phyloP scores from a whole-genome alignment of 2,888 invertebrate genomes.

The Xanthorhoe designata region DNA sequence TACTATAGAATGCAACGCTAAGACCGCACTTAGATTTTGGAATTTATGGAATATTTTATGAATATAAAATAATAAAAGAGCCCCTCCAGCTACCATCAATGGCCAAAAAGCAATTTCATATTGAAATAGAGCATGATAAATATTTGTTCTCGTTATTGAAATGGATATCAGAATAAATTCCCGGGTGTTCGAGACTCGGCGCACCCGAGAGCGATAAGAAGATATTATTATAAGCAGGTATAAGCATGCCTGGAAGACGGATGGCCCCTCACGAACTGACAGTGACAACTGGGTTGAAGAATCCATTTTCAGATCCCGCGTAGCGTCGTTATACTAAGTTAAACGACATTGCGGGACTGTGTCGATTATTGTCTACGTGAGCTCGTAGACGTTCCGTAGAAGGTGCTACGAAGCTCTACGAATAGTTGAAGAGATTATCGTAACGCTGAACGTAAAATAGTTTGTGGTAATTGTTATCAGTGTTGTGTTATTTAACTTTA shows the following conservation, averaged over 20 bases:
- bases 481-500: neutral
- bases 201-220: slow-evolving; percentile 44
- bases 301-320: slow-evolving; percentile 50
- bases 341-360: slow-evolving; percentile 33
- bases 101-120: slow-evolving; percentile 25
- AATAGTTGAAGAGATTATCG: slow-evolving; percentile 4
- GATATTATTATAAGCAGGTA: slow-evolving; percentile 56
- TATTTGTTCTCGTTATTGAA: slow-evolving; percentile 44
- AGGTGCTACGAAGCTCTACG: slow-evolving; percentile 24
- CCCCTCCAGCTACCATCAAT: neutral
- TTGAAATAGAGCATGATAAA: slow-evolving; percentile 38
- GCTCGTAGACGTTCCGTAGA: slow-evolving; percentile 17
- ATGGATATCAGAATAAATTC: slow-evolving; percentile 41
- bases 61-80: neutral
- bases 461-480: neutral
- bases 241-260: slow-evolving; percentile 54
- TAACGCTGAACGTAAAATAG: neutral
- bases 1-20: neutral
- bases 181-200: slow-evolving; percentile 26
- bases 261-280: slow-evolving; percentile 61
- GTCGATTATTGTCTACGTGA: slow-evolving; percentile 45
- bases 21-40: neutral
- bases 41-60: slow-evolving; percentile 13
- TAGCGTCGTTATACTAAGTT: slow-evolving; percentile 46
- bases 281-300: slow-evolving; percentile 50